A percentile compares a stretch with the other conserved stretches of the same genome.
Evolutionary conservation across 2,888 invertebrate genomes (phyloP).

Genomic region (Rhingia campestris): DNA sequence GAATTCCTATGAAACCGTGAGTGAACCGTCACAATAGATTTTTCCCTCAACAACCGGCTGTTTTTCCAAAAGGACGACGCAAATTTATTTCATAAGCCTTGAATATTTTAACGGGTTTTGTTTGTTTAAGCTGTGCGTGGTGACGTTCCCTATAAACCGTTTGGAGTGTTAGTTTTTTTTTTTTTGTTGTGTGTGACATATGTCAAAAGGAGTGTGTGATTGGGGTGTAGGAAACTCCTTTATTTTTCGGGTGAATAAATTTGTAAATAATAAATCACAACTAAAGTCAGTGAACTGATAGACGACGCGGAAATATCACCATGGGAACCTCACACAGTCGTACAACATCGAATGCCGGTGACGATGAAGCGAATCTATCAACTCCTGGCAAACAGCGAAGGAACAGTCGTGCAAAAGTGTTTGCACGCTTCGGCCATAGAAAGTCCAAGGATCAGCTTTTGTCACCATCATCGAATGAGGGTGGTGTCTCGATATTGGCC

Average conservation of each 20-base stretch:
- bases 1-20: too few species aligned
- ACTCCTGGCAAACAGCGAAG: constrained; percentile 75
- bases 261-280: constrained; percentile 3
- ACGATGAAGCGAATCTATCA: constrained; percentile 47
- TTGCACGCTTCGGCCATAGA: constrained; percentile 79
- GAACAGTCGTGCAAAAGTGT: constrained; percentile 79
- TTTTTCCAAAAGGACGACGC: too few species aligned
- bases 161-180: neutral
- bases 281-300: constrained; percentile 13
- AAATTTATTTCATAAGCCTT: too few species aligned
- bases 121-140: neutral
- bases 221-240: constrained; percentile 17
- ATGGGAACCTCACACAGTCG: constrained; percentile 64
- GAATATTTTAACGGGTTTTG: too few species aligned
- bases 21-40: too few species aligned
- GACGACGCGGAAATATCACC: constrained; percentile 1
- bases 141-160: constrained; percentile 2
- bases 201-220: constrained; percentile 1
- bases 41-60: too few species aligned
- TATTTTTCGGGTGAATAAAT: neutral
- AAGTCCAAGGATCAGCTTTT: constrained; percentile 77
- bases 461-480: constrained; percentile 69
- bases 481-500: constrained; percentile 54
- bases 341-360: constrained; percentile 25
- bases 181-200: constrained; percentile 18